phyloP scores from a whole-genome alignment of 2,113 vertebrate species.

The Eubucco bourcierii region DNA sequence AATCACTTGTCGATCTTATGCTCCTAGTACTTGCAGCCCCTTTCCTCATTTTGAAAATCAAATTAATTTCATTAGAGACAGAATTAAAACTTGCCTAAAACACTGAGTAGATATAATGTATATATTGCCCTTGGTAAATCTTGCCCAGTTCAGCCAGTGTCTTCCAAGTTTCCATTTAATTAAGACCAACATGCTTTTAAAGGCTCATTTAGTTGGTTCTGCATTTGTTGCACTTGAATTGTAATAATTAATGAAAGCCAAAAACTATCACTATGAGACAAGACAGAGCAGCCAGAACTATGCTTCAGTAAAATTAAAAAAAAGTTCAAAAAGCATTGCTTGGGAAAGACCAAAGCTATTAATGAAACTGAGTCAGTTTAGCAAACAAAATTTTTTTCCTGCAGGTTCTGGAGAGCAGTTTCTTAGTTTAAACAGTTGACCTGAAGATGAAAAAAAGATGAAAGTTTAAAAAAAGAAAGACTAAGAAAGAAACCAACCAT shows the following conservation, averaged over 20 bases:
- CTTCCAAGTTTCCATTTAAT: neutral
- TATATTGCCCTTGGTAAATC: neutral
- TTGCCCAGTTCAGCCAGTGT: neutral
- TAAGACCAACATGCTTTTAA: neutral
- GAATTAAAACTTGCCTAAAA: constrained; percentile 51
- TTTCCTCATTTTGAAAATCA: constrained; percentile 36
- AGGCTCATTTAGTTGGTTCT: neutral
- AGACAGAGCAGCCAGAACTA: neutral
- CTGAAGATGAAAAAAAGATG: neutral
- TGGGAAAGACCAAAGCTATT: neutral
- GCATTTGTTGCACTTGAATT: neutral
- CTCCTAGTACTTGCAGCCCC: neutral
- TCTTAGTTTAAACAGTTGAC: neutral
- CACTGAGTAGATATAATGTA: neutral
- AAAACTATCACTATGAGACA: neutral
- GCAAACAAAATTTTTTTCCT: neutral
- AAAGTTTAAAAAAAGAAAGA: neutral
- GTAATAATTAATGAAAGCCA: neutral
- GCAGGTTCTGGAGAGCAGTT: neutral
- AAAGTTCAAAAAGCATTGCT: neutral
- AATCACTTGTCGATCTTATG: neutral
- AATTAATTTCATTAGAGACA: neutral
- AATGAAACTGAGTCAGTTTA: neutral
- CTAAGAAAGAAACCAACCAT: neutral
- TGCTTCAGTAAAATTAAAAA: neutral